Conservation (phyloP, 2,797 vertebrate genomes). For the Eutrigla gurnardus region DNA sequence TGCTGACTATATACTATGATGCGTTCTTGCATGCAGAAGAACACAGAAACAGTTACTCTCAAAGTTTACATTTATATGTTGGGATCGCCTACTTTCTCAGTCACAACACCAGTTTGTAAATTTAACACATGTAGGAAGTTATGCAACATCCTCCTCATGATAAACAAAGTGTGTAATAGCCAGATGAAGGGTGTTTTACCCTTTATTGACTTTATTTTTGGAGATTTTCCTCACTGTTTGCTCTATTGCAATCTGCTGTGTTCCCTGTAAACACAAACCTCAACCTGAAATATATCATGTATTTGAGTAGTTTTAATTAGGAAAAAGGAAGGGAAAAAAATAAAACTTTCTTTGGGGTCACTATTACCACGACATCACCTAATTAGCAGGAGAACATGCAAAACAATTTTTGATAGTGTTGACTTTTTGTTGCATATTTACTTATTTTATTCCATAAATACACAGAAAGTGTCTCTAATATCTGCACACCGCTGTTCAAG, state of each 20-base stretch:
- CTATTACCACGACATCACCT: too few species aligned
- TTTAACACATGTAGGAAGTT: not conserved
- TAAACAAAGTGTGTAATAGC: not conserved
- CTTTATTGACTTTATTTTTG: not conserved
- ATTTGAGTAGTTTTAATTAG: not conserved
- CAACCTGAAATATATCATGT: not conserved
- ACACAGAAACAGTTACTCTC: not conserved
- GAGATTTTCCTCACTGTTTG: not conserved
- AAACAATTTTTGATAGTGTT: not conserved
- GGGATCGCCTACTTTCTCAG: not conserved
- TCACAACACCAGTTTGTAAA: not conserved
- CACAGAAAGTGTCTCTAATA: not conserved
- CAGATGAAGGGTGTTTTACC: not conserved
- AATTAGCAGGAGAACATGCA: too few species aligned
- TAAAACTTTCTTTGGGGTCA: too few species aligned
- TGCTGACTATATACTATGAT: not conserved
- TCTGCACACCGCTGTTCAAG: not conserved
- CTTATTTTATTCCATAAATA: too few species aligned
- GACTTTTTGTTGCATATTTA: not conserved
- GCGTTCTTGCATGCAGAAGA: not conserved
- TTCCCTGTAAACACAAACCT: not conserved
- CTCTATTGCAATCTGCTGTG: not conserved
- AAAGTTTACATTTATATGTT: not conserved
- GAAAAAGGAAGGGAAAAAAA: not conserved
- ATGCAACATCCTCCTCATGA: not conserved